Evolutionary conservation across 2,888 invertebrate species (phyloP).

Genomic region (Scaptomyza parva): DNA sequence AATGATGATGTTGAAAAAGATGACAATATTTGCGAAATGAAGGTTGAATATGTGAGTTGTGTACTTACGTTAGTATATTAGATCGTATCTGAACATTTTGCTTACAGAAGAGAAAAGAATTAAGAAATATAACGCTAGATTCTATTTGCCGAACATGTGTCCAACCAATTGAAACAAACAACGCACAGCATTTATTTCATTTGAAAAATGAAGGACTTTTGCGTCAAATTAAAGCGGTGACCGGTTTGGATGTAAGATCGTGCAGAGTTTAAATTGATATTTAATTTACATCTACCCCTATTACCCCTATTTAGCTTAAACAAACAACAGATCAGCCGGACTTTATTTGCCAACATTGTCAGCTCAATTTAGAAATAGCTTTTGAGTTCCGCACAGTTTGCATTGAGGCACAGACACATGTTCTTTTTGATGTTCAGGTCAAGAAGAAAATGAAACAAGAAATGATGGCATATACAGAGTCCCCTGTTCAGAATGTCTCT

Average conservation of each 20-base stretch:
- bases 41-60: constrained; percentile 3
- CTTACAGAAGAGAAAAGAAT: constrained; percentile 8
- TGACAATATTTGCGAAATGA: not conserved
- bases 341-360: constrained; percentile 48
- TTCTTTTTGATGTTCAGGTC: constrained; percentile 14
- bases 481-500: not conserved
- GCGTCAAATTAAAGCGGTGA: constrained; percentile 43
- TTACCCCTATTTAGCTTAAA: constrained; percentile 24
- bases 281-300: not conserved
- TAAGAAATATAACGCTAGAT: constrained; percentile 1
- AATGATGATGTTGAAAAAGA: constrained; percentile 6
- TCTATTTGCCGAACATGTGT: constrained; percentile 54
- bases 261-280: not conserved
- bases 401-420: constrained; percentile 45
- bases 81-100: not conserved
- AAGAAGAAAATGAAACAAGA: constrained; percentile 23
- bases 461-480: constrained; percentile 3
- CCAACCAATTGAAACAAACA: constrained; percentile 21
- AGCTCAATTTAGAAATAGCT: constrained; percentile 47
- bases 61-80: not conserved
- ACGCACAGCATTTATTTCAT: constrained; percentile 39
- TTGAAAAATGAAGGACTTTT: constrained; percentile 29
- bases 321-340: constrained; percentile 39
- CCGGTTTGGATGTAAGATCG: constrained; percentile 40
- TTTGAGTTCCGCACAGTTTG: constrained; percentile 55